Conservation (phyloP, 2,797 vertebrate genomes). For the Acrocephalus scirpaceus region DNA sequence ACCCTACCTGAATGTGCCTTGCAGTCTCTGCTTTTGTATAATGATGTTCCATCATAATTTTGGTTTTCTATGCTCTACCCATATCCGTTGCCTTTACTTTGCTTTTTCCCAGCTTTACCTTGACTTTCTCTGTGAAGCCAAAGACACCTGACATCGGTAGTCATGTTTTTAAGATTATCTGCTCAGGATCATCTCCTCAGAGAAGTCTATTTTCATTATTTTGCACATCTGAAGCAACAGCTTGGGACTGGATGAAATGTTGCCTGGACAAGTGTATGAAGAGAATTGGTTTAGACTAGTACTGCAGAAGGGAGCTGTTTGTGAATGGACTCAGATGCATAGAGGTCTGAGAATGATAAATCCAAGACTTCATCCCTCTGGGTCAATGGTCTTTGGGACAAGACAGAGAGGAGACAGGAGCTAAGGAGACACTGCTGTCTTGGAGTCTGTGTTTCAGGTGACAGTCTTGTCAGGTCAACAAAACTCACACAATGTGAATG, state of each 20-base stretch:
- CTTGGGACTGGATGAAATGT: neutral
- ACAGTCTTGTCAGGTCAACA: neutral
- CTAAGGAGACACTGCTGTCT: neutral
- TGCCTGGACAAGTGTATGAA: neutral
- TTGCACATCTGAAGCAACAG: neutral
- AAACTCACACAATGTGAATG: neutral
- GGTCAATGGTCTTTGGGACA: neutral
- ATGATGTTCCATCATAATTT: neutral
- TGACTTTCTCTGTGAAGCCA: neutral
- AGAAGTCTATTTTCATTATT: neutral
- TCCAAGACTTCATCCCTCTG: neutral
- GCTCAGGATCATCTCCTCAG: neutral
- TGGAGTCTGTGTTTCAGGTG: constrained; percentile 1
- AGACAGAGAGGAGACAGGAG: neutral
- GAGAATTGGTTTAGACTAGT: neutral
- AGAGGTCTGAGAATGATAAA: neutral
- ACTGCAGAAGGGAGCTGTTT: neutral
- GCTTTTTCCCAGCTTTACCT: neutral
- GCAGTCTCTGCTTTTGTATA: neutral
- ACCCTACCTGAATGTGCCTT: neutral
- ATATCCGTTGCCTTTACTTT: neutral
- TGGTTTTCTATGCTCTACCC: neutral
- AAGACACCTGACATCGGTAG: neutral
- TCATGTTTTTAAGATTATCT: neutral
- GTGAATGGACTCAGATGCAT: neutral